These are phyloP conservation scores for Tetragonisca angustula DNA, from an alignment of 2,888 invertebrate genomes.

Conservation along the genomic window DNA sequence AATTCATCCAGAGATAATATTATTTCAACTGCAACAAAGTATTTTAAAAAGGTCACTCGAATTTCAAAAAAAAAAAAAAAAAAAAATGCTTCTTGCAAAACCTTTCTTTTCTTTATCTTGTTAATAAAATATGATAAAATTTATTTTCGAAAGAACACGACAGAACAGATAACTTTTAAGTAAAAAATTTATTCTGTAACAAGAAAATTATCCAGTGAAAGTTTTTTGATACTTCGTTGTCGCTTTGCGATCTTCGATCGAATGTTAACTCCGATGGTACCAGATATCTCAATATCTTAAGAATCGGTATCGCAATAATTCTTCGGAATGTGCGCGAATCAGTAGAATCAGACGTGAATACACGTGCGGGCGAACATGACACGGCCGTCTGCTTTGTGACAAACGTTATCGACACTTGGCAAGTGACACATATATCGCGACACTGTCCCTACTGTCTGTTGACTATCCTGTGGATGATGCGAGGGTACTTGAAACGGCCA, in stretches of 20 bases:
- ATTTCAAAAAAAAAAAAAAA: not conserved
- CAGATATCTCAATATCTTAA: not conserved
- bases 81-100: not conserved
- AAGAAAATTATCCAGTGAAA: not conserved
- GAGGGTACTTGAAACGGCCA: constrained; percentile 76
- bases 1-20: not conserved
- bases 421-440: constrained; percentile 79
- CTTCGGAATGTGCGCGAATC: not conserved
- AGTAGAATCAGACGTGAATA: constrained; percentile 18
- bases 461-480: constrained; percentile 75
- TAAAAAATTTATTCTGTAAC: not conserved
- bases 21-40: not conserved
- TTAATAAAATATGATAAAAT: not conserved
- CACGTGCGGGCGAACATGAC: constrained; percentile 1
- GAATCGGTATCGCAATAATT: not conserved
- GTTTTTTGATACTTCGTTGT: not conserved
- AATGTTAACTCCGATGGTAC: not conserved
- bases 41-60: too few relatives aligned
- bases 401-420: constrained; percentile 83
- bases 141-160: not conserved
- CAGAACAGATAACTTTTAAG: not conserved
- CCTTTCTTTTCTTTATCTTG: not conserved
- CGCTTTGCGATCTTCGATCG: not conserved
- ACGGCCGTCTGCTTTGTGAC: constrained; percentile 70
- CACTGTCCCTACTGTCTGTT: constrained; percentile 69